Percentiles rank a stretch among this genome's conserved stretches.
These are phyloP conservation scores for Gnathonemus longibarbis DNA, from an alignment of 2,113 vertebrate species.

Conservation along the genomic window DNA sequence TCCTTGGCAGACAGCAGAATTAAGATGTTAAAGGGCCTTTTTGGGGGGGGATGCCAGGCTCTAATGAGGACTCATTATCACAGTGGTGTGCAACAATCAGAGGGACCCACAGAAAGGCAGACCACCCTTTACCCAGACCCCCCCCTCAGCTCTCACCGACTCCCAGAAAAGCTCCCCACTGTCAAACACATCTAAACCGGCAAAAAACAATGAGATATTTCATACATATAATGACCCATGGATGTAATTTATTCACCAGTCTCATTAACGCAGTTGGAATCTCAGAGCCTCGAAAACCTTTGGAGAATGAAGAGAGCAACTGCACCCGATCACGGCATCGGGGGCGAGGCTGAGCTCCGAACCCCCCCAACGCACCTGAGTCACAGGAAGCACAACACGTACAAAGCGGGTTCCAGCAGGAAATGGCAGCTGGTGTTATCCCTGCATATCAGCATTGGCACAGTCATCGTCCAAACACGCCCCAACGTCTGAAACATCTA, in stretches of 20 bases:
- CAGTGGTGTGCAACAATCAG: background rate
- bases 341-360: background rate
- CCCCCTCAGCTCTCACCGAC: background rate
- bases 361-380: background rate
- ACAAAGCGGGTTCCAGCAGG: background rate
- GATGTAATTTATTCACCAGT: constrained; percentile 8
- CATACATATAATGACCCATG: background rate
- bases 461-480: background rate
- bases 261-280: background rate
- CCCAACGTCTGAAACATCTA: background rate
- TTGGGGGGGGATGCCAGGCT: background rate
- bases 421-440: background rate
- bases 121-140: background rate
- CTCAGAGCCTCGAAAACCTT: background rate
- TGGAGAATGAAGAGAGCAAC: background rate
- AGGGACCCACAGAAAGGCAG: background rate
- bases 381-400: background rate
- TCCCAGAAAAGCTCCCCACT: background rate
- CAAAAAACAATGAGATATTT: background rate
- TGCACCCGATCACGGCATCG: background rate
- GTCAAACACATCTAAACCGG: background rate
- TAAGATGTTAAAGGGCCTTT: constrained; percentile 8
- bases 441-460: background rate
- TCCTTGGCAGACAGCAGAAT: background rate
- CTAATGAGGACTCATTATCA: constrained; percentile 23